phyloP scores from a whole-genome alignment of 2,888 invertebrate species.

The Synanthedon formicaeformis region DNA sequence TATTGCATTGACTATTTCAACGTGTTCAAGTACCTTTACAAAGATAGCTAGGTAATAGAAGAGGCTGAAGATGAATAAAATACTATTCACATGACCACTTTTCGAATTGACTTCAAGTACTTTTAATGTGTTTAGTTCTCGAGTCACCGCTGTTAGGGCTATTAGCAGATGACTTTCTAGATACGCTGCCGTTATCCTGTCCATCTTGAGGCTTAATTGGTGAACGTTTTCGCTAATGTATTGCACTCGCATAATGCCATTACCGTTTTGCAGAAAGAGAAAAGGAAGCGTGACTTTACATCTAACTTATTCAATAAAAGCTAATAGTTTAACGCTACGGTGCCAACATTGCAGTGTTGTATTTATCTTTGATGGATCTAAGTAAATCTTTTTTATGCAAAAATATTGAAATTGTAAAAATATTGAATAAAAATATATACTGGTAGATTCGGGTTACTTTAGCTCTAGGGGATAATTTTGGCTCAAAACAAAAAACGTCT shows the following conservation, averaged over 20 bases:
- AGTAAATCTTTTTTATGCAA: too few relatives aligned
- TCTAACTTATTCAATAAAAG: too few relatives aligned
- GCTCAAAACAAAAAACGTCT: too few relatives aligned
- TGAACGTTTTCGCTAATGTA: constrained; percentile 29
- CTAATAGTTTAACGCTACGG: too few relatives aligned
- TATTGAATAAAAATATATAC: too few relatives aligned
- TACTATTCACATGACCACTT: background rate
- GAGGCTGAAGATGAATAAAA: background rate
- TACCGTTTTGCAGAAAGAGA: background rate
- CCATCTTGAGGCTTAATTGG: constrained; percentile 30
- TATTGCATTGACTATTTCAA: too few relatives aligned
- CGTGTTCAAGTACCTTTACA: too few relatives aligned
- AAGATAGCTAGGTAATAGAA: background rate
- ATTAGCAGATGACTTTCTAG: constrained; percentile 40
- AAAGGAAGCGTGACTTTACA: background rate
- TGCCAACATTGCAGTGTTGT: too few relatives aligned
- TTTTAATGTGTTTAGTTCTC: constrained; percentile 7
- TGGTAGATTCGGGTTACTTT: too few relatives aligned
- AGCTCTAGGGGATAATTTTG: too few relatives aligned
- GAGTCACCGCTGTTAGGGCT: constrained; percentile 18
- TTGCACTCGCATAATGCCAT: background rate
- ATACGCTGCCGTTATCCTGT: constrained; percentile 29
- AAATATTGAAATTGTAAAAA: too few relatives aligned
- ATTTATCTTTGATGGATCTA: too few relatives aligned
- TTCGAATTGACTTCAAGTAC: constrained; percentile 2